Percentiles rank a stretch among this genome's conserved stretches.
phyloP scores from a whole-genome alignment of 1,140 invertebrate species.

The Mya arenaria region DNA sequence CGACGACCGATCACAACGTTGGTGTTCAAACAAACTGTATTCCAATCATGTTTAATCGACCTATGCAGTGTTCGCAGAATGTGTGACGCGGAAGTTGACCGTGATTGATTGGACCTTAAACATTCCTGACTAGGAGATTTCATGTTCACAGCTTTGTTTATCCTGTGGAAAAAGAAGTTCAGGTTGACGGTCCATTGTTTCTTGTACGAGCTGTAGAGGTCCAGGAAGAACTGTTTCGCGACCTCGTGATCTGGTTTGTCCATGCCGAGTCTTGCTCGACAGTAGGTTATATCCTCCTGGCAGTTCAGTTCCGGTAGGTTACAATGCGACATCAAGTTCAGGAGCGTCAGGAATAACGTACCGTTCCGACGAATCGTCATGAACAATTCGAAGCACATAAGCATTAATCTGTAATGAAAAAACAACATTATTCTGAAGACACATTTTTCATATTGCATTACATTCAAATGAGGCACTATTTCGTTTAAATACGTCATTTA shows the following conservation, averaged over 20 bases:
- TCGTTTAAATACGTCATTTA: too few relatives aligned
- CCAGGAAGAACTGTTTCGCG: slow-evolving; percentile 25
- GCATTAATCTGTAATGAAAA: slow-evolving; percentile 38
- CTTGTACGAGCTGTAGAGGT: slow-evolving; percentile 7
- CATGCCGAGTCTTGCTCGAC: slow-evolving; percentile 25
- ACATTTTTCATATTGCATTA: background rate
- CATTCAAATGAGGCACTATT: background rate
- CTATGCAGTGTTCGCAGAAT: too few relatives aligned
- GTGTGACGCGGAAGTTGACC: too few relatives aligned
- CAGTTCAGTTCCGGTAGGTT: slow-evolving; percentile 37
- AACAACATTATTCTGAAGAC: background rate
- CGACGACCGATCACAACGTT: too few relatives aligned
- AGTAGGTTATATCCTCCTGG: slow-evolving; percentile 31
- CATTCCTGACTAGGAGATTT: background rate
- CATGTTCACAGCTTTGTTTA: slow-evolving; percentile 12
- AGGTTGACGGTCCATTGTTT: slow-evolving; percentile 35
- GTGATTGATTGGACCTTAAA: too few relatives aligned
- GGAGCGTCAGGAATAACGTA: slow-evolving; percentile 33
- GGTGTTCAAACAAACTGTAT: too few relatives aligned
- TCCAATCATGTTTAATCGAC: too few relatives aligned
- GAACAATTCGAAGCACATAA: slow-evolving; percentile 29
- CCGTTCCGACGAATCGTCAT: slow-evolving; percentile 38
- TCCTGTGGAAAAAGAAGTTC: slow-evolving; percentile 42
- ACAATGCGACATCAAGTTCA: slow-evolving; percentile 43
- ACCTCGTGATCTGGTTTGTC: slow-evolving; percentile 46